These are phyloP conservation scores for Cephus runcator DNA, from an alignment of 2,888 invertebrate species.

Conservation along the genomic window DNA sequence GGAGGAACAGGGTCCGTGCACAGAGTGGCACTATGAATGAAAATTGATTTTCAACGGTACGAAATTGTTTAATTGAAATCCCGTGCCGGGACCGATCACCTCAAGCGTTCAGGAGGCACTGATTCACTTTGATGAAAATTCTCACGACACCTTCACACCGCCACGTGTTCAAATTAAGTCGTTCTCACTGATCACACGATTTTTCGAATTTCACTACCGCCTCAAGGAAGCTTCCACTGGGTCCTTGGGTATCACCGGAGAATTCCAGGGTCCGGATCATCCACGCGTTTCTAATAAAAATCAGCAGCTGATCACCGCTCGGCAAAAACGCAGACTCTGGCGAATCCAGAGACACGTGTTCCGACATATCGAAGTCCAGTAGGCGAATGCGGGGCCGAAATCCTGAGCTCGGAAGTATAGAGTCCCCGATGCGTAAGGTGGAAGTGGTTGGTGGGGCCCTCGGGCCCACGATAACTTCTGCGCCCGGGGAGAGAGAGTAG, in stretches of 20 bases:
- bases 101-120: not conserved
- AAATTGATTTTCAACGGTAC: not conserved
- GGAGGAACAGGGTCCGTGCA: not conserved
- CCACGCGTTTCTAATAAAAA: not conserved
- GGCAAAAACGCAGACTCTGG: not conserved
- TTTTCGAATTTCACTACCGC: not conserved
- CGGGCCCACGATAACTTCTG: constrained; percentile 13
- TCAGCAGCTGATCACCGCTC: not conserved
- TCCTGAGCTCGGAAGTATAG: constrained; percentile 16
- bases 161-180: not conserved
- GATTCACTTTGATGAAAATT: not conserved
- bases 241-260: not conserved
- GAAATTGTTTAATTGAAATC: not conserved
- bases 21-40: not conserved
- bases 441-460: constrained; percentile 20
- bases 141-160: not conserved
- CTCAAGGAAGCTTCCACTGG: not conserved
- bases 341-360: not conserved
- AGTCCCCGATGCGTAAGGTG: constrained; percentile 13
- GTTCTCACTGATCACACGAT: not conserved
- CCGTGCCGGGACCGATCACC: not conserved
- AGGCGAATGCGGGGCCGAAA: constrained; percentile 16
- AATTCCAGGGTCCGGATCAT: not conserved
- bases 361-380: constrained; percentile 12
- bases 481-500: constrained; percentile 11